These are phyloP conservation scores for Callosobruchus maculatus DNA, from an alignment of 2,888 invertebrate genomes.

Conservation along the genomic window DNA sequence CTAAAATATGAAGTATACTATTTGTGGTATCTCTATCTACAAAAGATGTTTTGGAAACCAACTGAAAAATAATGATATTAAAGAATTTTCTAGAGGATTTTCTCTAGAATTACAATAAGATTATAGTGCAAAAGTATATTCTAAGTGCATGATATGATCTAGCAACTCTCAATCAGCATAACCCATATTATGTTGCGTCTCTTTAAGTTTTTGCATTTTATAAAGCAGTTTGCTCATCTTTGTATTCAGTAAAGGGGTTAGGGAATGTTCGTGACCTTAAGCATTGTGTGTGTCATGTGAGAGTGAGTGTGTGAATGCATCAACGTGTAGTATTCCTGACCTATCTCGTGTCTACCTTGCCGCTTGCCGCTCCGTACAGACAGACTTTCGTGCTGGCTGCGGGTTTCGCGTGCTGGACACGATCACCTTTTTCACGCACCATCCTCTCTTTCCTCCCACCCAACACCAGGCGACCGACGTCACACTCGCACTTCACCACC, in stretches of 20 bases:
- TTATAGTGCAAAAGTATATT: too few species aligned
- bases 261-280: not conserved
- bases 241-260: not conserved
- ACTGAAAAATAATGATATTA: too few species aligned
- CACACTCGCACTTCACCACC: not conserved
- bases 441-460: constrained; percentile 5
- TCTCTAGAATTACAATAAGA: too few species aligned
- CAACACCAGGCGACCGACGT: not conserved
- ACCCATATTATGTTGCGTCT: too few species aligned
- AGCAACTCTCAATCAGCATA: too few species aligned
- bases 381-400: not conserved
- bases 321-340: constrained; percentile 12
- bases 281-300: constrained; percentile 7
- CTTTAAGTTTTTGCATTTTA: too few species aligned
- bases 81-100: too few species aligned
- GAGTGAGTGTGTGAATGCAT: constrained; percentile 11
- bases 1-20: too few species aligned
- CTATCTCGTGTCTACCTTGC: not conserved
- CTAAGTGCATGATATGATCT: too few species aligned
- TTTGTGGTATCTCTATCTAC: too few species aligned
- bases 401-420: constrained; percentile 26
- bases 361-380: not conserved
- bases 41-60: too few species aligned
- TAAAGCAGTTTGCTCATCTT: not conserved
- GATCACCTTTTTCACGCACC: constrained; percentile 22